These are phyloP conservation scores for Lasioglossum lativentre DNA, from an alignment of 2,888 invertebrate genomes.

Conservation along the genomic window DNA sequence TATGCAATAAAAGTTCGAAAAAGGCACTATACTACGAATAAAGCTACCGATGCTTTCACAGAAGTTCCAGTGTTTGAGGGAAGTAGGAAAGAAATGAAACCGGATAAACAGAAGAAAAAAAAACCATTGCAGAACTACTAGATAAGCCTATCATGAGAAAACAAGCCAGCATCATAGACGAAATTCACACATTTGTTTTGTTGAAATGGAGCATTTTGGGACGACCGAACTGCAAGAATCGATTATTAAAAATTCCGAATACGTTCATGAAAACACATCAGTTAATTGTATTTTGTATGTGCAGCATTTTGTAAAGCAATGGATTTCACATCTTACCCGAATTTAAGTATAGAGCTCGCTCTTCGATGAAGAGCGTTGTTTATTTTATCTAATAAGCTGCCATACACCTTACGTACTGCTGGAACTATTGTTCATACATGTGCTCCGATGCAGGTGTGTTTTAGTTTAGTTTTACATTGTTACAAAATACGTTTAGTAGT, in stretches of 20 bases:
- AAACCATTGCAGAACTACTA: constrained; percentile 62
- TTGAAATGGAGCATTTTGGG: constrained; percentile 21
- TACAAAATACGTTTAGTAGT: constrained; percentile 74
- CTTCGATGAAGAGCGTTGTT: constrained; percentile 33
- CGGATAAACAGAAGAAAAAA: constrained; percentile 42
- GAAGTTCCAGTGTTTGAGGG: constrained; percentile 66
- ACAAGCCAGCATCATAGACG: constrained; percentile 51
- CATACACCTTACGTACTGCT: constrained; percentile 53
- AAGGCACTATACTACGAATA: constrained; percentile 63
- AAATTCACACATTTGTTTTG: constrained; percentile 51
- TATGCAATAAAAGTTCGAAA: constrained; percentile 79
- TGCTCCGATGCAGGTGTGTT: constrained; percentile 74
- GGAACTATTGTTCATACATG: constrained; percentile 63
- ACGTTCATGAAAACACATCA: constrained; percentile 36
- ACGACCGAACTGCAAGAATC: constrained; percentile 30
- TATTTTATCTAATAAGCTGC: constrained; percentile 55
- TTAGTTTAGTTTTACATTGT: constrained; percentile 78
- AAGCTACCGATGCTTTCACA: constrained; percentile 66
- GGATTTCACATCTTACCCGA: constrained; percentile 48
- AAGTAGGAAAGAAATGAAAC: constrained; percentile 63
- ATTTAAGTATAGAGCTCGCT: constrained; percentile 49
- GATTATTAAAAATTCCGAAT: constrained; percentile 49
- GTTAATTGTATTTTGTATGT: constrained; percentile 47
- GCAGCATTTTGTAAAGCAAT: constrained; percentile 68
- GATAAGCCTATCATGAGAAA: constrained; percentile 55